A percentile compares a stretch with the other conserved stretches of the same genome.
These are phyloP conservation scores for Danio jaintianensis DNA, from an alignment of 2,797 vertebrate species.

Conservation along the genomic window DNA sequence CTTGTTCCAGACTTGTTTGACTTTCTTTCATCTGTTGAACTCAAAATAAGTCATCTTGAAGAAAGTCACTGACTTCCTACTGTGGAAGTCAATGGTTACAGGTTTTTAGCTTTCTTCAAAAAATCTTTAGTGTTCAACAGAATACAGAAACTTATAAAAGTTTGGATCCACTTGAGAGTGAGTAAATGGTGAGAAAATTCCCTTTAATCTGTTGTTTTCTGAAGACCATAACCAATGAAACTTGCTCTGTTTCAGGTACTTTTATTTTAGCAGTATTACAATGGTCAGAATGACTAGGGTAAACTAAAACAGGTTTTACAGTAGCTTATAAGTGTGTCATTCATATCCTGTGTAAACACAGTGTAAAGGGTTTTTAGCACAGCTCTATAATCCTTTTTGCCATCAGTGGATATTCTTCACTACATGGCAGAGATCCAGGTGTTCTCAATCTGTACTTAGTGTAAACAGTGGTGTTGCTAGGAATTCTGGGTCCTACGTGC, in stretches of 20 bases:
- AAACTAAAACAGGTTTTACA: constrained; percentile 1
- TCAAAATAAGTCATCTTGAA: too few relatives aligned
- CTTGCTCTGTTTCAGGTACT: constrained; percentile 2
- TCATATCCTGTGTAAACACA: neutral
- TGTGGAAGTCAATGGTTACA: too few relatives aligned
- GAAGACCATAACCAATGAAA: neutral
- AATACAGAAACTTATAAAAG: too few relatives aligned
- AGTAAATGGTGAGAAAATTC: too few relatives aligned
- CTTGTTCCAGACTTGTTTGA: too few relatives aligned
- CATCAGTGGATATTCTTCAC: neutral
- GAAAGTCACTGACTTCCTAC: too few relatives aligned
- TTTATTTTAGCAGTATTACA: neutral
- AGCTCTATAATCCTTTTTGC: neutral
- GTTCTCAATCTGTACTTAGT: constrained; percentile 23
- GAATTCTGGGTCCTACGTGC: too few relatives aligned
- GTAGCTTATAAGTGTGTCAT: neutral
- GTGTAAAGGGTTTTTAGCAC: neutral
- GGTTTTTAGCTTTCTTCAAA: too few relatives aligned
- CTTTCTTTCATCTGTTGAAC: too few relatives aligned
- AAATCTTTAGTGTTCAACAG: too few relatives aligned
- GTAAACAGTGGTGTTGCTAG: too few relatives aligned
- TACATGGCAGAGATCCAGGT: constrained; percentile 29
- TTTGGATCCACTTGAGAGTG: too few relatives aligned
- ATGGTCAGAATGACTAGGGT: neutral
- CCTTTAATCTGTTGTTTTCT: neutral